A percentile compares a stretch with the other conserved stretches of the same genome.
phyloP scores from a whole-genome alignment of 2,888 invertebrate genomes.

The Hirtodrosophila duncani region DNA sequence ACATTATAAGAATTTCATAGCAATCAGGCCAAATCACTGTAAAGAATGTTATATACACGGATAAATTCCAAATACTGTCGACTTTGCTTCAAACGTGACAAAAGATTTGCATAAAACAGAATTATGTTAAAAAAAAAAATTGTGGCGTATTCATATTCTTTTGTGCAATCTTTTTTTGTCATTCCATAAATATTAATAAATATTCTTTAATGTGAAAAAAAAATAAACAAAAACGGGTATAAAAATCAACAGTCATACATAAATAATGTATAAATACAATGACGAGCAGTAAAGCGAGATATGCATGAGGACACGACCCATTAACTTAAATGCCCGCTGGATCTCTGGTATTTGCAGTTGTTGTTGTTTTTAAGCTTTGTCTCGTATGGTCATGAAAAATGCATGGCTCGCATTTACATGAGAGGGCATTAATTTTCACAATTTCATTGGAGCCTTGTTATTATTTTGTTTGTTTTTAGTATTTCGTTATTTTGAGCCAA shows the following conservation, averaged over 20 bases:
- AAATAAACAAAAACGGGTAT: conserved; percentile 15
- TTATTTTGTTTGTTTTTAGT: conserved; percentile 17
- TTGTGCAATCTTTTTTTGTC: conserved; percentile 12
- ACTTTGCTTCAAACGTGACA: no score
- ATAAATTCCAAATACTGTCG: no score
- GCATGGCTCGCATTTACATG: conserved; percentile 52
- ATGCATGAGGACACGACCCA: conserved; percentile 56
- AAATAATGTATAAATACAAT: conserved; percentile 59
- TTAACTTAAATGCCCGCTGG: conserved; percentile 49
- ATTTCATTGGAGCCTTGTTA: conserved; percentile 47
- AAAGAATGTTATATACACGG: no score
- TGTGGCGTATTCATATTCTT: conserved; percentile 36
- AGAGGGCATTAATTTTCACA: conserved; percentile 57
- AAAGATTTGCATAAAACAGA: not conserved
- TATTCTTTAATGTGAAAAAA: conserved; percentile 43
- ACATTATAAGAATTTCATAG: no score
- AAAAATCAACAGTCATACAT: conserved; percentile 31
- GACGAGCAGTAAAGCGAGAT: conserved; percentile 37
- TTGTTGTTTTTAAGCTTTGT: conserved; percentile 40
- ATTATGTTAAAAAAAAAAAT: conserved; percentile 12
- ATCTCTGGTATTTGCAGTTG: conserved; percentile 8
- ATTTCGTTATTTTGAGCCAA: not conserved
- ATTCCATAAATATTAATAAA: conserved; percentile 40
- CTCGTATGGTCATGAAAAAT: conserved; percentile 57
- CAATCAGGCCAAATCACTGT: no score